Evolutionary conservation across 2,113 vertebrate species (phyloP), one percentile per base, ranked within the genome.

Genomic region (Mesocricetus auratus): DNA sequence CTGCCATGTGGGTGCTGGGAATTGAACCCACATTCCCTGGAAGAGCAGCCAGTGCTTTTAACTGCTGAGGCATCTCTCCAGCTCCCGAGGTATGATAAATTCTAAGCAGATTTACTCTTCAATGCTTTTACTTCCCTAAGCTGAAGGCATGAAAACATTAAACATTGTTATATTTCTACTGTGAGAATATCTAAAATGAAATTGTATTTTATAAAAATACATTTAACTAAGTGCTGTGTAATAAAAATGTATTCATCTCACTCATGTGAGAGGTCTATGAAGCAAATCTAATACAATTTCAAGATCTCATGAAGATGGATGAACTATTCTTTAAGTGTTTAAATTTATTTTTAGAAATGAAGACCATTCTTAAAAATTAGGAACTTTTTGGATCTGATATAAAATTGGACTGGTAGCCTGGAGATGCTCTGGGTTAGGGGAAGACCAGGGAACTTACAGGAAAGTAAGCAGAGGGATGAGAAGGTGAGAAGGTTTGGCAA

Each of bases 101-200:
- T 93, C 13, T 73, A 56, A 96, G 81, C 36, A 97, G 62, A 88
- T 15, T 83, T 94, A 94, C 60, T 85, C 19, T 22, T 95, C 56
- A 91, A 87, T 91, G 58, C 91, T 94, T 39, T 64, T 29, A 60
- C 93, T 90, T n/a, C 89, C 42, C 31, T 77, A 71, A 94, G 77
- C 19, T 62, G 47, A 17, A 95, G 66, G 47, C 71, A 77, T 66
- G 56, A 82, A 91, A 74, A 53, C 93, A 3, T 56, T 68, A 87
- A 68, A 85, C n/a, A 47, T 73, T 81, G 47, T 79, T 81, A 86
- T 96, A 94, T 97, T 94, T 82, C 56, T 42, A 95, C 24, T 95
- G 13, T 66, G 58, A 88, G 56, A 87, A 77, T 73, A 56, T 81
- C 39, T 83, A 93, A 97, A 92, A 74, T 95, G 39, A 91, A 89